Base-by-base conservation (phyloP, 2,888 invertebrate genomes). In the Athalia rosae region DNA sequence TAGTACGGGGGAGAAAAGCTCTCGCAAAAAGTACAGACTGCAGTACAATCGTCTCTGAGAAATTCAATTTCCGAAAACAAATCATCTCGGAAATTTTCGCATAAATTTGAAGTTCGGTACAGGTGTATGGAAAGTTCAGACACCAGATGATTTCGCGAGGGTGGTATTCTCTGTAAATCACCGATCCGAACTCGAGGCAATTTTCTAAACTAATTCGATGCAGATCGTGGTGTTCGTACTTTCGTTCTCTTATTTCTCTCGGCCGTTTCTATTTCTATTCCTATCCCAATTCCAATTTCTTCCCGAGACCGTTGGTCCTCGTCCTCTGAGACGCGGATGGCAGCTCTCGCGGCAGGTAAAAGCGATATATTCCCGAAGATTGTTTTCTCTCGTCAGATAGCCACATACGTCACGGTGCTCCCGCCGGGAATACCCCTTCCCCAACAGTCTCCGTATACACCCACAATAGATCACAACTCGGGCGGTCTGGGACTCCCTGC, bases 321-420 rank as follows among this genome's bases (percentile, higher is more conserved):
- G 45, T 71, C 69, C 69, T 66, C 61, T 11, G 56, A 58, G 66
- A 66, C 64, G 77, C 56, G 47, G n/a, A 59, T 28, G 73, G 63
- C 79, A 73, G 71, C 71, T 74, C 79, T 69, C 78, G 78, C 73
- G 77, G 78, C 79, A 77, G 79, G 79, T 76, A 81, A 78, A 83
- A 86, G 84, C 89, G 87, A 89, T 89, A 89, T 86, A 87, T 89
- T 86, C 85, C 86, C 87, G 87, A 89, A 89, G 89, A 89, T 89
- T 89, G 89, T 89, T 89, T 89, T 89, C 89, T 89, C 89, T 88
- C 88, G 88, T 88, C 89, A 89, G 89, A 89, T 89, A 88, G 89
- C 89, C 88, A 87, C 89, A 89, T 89, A 89, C 87, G 89, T 89
- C 89, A 89, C 84, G 84, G 79, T 83, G 79, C 87, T 86, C 88